Base-by-base conservation (phyloP, 2,113 vertebrate genomes). In the Ceyx margarethae region DNA sequence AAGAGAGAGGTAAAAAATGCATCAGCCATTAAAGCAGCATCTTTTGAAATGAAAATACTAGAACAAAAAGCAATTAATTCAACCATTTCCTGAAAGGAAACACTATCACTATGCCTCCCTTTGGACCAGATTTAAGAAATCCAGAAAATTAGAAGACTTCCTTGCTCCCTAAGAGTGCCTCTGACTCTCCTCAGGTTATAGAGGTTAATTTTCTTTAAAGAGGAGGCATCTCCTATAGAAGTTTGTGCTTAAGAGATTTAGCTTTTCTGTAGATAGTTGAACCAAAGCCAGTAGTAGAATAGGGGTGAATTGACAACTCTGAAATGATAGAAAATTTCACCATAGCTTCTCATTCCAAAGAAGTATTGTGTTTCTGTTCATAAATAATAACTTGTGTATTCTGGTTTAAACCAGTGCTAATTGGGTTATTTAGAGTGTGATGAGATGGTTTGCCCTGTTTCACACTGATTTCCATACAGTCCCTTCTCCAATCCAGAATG, bases 51-150 rank as follows among this genome's bases (percentile, higher is more conserved):
- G 45, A 89, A 91, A 92, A 85, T 74, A 87, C 68, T 83, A 76
- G 40, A 81, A 84, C 42, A 75, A 85, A 80, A 81, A 48, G 48
- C 68, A 93, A 89, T 93, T 96, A 94, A 89, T 91, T 73, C 68
- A 89, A 82, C 72, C 16, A 40, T 93, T 95, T 94, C 85, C 89
- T 89, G 81, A 88, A 89, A 91, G 83, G 85, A 89, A 95, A 78
- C 6, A 1, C 68, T 93, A 77, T 91, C 85, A 71, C 67, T 85
- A 74, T 87, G 61, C 23, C 67, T 94, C 94, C 81, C 87, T 65
- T 72, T 53, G 65, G 94, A 77, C 82, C 57, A 65, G 26, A 50
- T 61, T 91, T 71, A 71, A 93, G 81, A 95, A 89, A 82, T 35
- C 19, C 72, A 95, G 87, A 95, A 82, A 93, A 82, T 86, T 8